Percentiles rank a stretch among this genome's conserved stretches.
These are phyloP conservation scores for Nezara viridula DNA, from an alignment of 2,888 invertebrate genomes.

Conservation along the genomic window DNA sequence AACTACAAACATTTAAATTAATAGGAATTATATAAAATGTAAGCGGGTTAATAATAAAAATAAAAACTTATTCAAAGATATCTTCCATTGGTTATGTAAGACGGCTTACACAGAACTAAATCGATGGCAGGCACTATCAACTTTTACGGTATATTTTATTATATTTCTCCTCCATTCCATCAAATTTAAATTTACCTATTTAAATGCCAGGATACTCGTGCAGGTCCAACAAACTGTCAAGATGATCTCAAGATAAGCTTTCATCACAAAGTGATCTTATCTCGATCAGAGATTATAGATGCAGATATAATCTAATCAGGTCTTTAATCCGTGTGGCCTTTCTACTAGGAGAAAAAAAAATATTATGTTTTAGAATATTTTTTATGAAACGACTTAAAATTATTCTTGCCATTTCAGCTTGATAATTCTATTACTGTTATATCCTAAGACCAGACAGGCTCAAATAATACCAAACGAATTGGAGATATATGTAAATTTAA, in stretches of 20 bases:
- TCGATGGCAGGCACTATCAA: background rate
- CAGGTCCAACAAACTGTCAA: background rate
- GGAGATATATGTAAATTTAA: no score
- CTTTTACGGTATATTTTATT: constrained; percentile 5
- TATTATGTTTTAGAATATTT: background rate
- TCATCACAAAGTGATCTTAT: background rate
- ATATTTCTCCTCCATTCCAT: background rate
- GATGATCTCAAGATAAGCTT: constrained; percentile 2
- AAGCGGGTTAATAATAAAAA: background rate
- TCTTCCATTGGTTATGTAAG: background rate
- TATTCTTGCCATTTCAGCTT: background rate
- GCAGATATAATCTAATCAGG: background rate
- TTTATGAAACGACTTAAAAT: background rate
- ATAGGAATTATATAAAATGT: background rate
- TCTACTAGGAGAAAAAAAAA: background rate
- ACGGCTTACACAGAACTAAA: background rate
- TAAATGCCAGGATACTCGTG: background rate
- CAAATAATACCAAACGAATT: no score
- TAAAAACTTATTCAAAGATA: background rate
- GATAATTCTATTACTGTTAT: no score
- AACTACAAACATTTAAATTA: background rate
- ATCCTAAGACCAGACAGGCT: no score
- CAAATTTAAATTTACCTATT: constrained; percentile 7
- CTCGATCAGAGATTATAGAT: background rate
- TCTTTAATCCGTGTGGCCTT: background rate